Evolutionary conservation across 2,888 invertebrate species (phyloP), one percentile per base, ranked within the genome.

Genomic region (Hartigia nigra): DNA sequence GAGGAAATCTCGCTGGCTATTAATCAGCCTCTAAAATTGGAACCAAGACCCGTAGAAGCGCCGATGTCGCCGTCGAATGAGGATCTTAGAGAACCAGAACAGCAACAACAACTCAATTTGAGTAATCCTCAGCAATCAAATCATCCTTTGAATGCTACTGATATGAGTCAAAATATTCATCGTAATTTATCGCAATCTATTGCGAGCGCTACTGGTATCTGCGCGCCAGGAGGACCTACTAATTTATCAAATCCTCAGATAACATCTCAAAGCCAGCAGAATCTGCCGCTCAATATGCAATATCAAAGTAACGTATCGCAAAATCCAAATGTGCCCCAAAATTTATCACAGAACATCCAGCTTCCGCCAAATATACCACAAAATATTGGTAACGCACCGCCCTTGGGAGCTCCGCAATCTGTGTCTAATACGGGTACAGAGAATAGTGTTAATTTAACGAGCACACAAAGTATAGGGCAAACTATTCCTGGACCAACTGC

Each of bases 291-390:
- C 23, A 91, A 90, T 76, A 90, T 91, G 90, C 91, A 91, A 77
- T 91, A 91, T 76, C 79, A 82, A 12, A 79, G 80, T 3, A 88
- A 84, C 70, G 85, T 90, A 31, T 87, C 88, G 70, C 86, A 88
- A 4, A 86, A 88, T 34, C 91, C 91, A 79, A 90, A 86, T 34
- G 84, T 91, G 79, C 91, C 91, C 35, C 90, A 91, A 76, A 91
- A 91, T 78, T 82, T 91, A n/a, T 87, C 90, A 12, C 91, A 90
- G 70, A 87, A 80, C 69, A 87, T 90, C 72, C 88, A 88, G 75
- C 84, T 88, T 81, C 84, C 87, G 9, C 83, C 84, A 9, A 86
- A 82, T 69, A 84, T 90, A 23, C 84, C 80, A 31, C 77, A 79
- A 37, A 77, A 72, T 72, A 70, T 80, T 31, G 70, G 70, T 31